Conservation (phyloP, 2,113 vertebrate genomes). For the Chloebia gouldiae region DNA sequence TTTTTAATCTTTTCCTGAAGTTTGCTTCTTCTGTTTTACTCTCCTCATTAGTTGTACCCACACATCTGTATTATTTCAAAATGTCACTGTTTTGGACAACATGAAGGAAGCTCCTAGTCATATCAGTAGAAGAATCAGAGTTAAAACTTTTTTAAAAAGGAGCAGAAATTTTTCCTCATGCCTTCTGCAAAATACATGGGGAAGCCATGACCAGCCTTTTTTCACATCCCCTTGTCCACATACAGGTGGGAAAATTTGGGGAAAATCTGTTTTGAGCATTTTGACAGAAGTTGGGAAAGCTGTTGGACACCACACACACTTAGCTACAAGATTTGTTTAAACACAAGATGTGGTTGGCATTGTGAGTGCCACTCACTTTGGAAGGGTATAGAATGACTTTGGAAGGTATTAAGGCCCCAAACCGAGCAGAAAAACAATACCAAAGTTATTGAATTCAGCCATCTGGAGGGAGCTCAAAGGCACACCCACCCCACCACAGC, state of each 20-base stretch:
- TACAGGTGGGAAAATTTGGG: neutral
- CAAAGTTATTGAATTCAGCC: neutral
- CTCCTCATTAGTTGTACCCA: neutral
- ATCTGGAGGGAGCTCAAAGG: neutral
- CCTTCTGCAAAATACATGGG: neutral
- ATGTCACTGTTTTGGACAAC: neutral
- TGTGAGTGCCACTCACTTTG: neutral
- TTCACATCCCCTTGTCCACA: neutral
- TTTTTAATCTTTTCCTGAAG: conserved; percentile 57
- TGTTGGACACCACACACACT: neutral
- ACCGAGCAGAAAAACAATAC: neutral
- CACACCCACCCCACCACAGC: neutral
- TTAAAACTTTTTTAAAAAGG: neutral
- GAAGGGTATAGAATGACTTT: neutral
- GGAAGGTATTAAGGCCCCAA: neutral
- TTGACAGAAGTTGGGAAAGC: neutral
- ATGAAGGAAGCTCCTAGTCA: neutral
- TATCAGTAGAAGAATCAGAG: neutral
- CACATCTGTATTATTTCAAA: conserved; percentile 34
- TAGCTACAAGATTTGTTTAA: neutral
- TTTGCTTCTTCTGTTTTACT: conserved; percentile 38
- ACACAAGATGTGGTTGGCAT: neutral
- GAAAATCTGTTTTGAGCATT: neutral
- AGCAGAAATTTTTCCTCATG: neutral
- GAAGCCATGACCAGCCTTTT: neutral